These are phyloP conservation scores for Emys orbicularis DNA, from an alignment of 2,797 vertebrate genomes.

Conservation along the genomic window DNA sequence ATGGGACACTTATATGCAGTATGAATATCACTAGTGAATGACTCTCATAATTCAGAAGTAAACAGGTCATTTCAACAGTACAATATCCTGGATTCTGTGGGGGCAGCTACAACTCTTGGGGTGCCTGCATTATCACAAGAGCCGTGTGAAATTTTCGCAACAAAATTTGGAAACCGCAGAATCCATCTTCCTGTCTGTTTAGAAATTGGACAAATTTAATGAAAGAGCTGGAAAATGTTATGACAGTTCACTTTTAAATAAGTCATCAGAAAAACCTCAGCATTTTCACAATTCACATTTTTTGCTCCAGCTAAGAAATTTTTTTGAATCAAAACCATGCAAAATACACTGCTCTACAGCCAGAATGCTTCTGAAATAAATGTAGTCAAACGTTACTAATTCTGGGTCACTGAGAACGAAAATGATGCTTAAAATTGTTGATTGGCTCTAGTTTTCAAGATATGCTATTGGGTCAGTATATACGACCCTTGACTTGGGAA, in stretches of 20 bases:
- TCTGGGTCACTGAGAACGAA: no score
- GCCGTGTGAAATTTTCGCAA: not conserved
- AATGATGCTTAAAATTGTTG: no score
- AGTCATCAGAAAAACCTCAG: not conserved
- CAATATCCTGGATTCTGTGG: not conserved
- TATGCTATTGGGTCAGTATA: no score
- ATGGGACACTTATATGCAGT: not conserved
- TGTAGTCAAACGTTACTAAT: no score
- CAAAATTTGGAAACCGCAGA: not conserved
- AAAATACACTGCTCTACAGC: no score
- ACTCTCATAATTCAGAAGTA: not conserved
- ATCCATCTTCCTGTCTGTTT: not conserved
- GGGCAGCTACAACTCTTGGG: not conserved
- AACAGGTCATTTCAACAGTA: not conserved
- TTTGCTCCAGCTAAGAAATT: not conserved
- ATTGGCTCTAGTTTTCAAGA: no score
- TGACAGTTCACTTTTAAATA: not conserved
- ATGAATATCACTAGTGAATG: not conserved
- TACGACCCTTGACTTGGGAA: no score
- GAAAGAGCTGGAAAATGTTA: not conserved
- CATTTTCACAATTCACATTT: accelerated
- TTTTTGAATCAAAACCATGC: not conserved
- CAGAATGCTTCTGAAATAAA: no score
- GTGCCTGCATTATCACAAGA: not conserved
- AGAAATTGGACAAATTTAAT: not conserved